These are phyloP conservation scores for Oncorhynchus masou DNA, from an alignment of 2,113 vertebrate species.

Conservation along the genomic window DNA sequence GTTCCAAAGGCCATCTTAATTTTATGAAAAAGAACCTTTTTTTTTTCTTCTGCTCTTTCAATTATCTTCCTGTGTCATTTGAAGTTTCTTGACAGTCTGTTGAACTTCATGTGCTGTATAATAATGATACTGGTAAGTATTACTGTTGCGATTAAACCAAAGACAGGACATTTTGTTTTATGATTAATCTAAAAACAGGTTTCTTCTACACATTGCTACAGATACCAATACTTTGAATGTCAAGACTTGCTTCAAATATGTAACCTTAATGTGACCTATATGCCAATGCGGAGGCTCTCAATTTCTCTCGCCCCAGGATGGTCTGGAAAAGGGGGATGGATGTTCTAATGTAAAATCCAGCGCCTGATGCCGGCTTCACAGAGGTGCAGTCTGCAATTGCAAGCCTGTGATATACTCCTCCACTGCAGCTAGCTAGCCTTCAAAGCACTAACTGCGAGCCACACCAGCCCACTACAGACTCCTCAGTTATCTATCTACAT, in stretches of 20 bases:
- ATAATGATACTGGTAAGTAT: neutral
- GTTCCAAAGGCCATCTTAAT: constrained; percentile 8
- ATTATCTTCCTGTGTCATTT: neutral
- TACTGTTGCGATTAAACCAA: too few species aligned
- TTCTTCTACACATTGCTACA: neutral
- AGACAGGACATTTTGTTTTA: neutral
- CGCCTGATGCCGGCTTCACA: too few species aligned
- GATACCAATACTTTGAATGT: neutral
- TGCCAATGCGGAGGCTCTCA: neutral
- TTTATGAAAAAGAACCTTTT: neutral
- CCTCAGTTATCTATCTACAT: too few species aligned
- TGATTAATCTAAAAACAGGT: neutral
- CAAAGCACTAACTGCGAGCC: neutral
- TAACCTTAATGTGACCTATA: neutral
- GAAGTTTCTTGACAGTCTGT: neutral
- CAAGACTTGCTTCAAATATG: neutral
- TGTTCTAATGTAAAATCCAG: too few species aligned
- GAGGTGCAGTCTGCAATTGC: neutral
- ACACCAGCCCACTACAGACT: neutral
- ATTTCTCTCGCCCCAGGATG: neutral
- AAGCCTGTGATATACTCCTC: too few species aligned
- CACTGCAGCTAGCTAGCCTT: neutral
- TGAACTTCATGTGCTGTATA: neutral
- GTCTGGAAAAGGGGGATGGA: too few species aligned
- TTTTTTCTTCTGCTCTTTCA: neutral